Evolutionary conservation across 2,888 invertebrate species (phyloP).

Genomic region (Latrodectus hesperus): DNA sequence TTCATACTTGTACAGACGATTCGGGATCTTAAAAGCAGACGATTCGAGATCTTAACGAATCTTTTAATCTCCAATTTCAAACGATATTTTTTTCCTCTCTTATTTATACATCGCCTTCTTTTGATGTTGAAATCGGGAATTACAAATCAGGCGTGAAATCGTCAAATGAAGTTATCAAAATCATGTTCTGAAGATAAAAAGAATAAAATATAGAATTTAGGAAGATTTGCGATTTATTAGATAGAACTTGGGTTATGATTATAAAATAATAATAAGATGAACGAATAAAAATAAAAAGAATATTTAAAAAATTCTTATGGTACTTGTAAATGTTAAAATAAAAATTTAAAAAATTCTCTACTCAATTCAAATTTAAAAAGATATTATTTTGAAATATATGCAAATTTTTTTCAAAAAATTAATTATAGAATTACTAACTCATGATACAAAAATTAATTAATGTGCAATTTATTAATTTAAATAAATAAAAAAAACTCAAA

Average conservation of each 20-base stretch:
- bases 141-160: background rate
- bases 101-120: background rate
- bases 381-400: too few species aligned
- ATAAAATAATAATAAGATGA: too few species aligned
- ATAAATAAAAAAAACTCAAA: too few species aligned
- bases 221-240: background rate
- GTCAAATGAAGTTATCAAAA: background rate
- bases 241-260: background rate
- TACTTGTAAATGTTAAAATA: too few species aligned
- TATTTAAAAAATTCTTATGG: too few species aligned
- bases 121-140: background rate
- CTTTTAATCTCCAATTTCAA: background rate
- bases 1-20: background rate
- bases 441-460: too few species aligned
- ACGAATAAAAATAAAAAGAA: too few species aligned
- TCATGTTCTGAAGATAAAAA: background rate
- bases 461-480: too few species aligned
- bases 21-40: background rate
- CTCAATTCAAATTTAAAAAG: too few species aligned
- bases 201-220: background rate
- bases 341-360: too few species aligned
- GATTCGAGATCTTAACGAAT: background rate
- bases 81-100: background rate
- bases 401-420: too few species aligned
- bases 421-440: too few species aligned